A percentile compares a stretch with the other conserved stretches of the same genome.
These are phyloP conservation scores for Liolophura sinensis DNA, from an alignment of 1,140 invertebrate genomes.

Conservation along the genomic window DNA sequence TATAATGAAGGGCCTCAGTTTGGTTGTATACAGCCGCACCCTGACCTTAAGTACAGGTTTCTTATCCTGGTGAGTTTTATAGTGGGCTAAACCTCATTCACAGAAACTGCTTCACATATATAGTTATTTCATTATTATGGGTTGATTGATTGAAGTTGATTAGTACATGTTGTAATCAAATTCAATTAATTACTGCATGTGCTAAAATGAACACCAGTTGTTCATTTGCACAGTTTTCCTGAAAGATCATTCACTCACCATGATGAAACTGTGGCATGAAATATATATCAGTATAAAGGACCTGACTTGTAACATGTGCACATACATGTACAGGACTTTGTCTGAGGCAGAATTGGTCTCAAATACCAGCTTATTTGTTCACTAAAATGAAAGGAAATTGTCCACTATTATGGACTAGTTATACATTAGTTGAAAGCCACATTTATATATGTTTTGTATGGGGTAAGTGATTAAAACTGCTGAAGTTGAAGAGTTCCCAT, in stretches of 20 bases:
- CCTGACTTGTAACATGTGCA: no score
- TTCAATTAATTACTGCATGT: neutral
- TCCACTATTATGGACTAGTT: no score
- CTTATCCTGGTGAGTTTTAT: conserved; percentile 57
- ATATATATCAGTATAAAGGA: no score
- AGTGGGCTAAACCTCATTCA: neutral
- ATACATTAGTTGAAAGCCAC: no score
- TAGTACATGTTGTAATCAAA: neutral
- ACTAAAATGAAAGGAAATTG: no score
- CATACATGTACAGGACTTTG: no score
- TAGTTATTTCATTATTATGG: neutral
- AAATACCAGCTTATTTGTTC: no score
- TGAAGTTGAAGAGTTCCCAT: no score
- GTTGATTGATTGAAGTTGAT: neutral
- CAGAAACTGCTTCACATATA: neutral
- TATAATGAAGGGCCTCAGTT: conserved; percentile 60
- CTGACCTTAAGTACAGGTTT: conserved; percentile 58
- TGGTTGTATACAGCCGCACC: conserved; percentile 60
- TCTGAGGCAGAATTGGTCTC: no score
- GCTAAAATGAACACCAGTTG: neutral
- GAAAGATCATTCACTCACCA: neutral
- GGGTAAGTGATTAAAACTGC: no score
- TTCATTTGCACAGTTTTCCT: neutral
- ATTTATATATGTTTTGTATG: no score
- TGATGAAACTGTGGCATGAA: no score